Base-by-base conservation (phyloP, 1,140 invertebrate species). In the Temnothorax nylanderi region DNA sequence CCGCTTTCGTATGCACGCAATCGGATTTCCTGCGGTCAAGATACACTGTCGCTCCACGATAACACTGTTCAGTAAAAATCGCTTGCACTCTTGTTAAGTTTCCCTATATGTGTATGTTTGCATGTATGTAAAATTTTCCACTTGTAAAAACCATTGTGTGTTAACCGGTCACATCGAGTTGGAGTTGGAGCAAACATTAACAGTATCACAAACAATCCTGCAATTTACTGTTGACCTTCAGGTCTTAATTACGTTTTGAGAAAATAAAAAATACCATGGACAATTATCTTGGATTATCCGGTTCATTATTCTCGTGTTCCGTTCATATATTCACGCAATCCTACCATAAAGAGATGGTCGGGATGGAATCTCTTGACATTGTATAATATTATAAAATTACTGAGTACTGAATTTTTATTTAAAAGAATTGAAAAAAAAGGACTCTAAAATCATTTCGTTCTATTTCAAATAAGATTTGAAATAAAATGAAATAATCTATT, bases 21-120 rank as follows among this genome's bases (percentile, higher is more conserved):
- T 54, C 51, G 62, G 13, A 54, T 71, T 87, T 87, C 71, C 76
- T 89, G 88, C 13, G 37, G 77, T 10, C 13, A 54, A 80, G 64
- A 80, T 37, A 41, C 8, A 34, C 54, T 56, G 32, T 8, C 13
- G 8, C 47, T 60, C 1, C n/a, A 11, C 4, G 41, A 84, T 84
- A 84, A 74, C 21, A 32, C 51, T 11, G 10, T 5, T 47, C 3
- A 26, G 34, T 13, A 41, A 26, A 26, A 81, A 72, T 41, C 11
- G 11, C 11, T 13, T 10, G 13, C 49, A 67, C 18, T n/a, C 0
- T 34, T 8, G 18, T 37, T 13, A 56, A 69, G 21, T 41, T 49
- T 71, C 32, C 13, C 54, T 41, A 11, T 26, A 10, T 26, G 41
- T 7, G 6, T 11, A n/a, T 47, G 11, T 47, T 26, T 44, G 18